Conservation (phyloP, 2,113 vertebrate genomes). For the Sapajus apella region DNA sequence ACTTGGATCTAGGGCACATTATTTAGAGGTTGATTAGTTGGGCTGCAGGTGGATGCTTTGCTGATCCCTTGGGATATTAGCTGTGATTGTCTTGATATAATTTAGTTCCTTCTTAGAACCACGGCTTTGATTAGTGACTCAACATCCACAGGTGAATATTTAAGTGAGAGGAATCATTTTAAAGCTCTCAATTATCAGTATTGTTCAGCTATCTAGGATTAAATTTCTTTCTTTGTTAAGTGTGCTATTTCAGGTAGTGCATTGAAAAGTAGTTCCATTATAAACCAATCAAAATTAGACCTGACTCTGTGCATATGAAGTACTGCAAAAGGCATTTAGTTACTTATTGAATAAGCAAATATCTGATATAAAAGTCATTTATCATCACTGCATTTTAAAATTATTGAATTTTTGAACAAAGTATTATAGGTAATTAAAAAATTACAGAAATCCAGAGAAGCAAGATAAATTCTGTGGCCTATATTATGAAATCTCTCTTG, state of each 20-base stretch:
- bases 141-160: background rate
- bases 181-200: background rate
- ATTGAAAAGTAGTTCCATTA: background rate
- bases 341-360: background rate
- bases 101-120: background rate
- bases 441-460: background rate
- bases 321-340: background rate
- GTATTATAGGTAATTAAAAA: constrained; percentile 19
- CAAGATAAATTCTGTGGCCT: background rate
- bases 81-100: constrained; percentile 41
- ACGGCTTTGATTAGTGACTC: background rate
- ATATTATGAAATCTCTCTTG: background rate
- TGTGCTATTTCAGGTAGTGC: background rate
- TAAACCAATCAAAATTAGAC: constrained; percentile 33
- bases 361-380: background rate
- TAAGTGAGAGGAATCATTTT: background rate
- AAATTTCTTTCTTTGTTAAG: background rate
- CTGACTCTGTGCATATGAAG: background rate
- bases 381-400: background rate
- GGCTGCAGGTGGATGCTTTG: background rate
- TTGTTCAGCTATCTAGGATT: background rate
- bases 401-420: background rate
- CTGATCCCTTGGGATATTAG: background rate
- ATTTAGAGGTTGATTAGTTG: constrained; percentile 15
- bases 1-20: background rate